Percentiles rank a stretch among this genome's conserved stretches.
phyloP scores from a whole-genome alignment of 1,140 invertebrate species.

The Lepeophtheirus salmonis region DNA sequence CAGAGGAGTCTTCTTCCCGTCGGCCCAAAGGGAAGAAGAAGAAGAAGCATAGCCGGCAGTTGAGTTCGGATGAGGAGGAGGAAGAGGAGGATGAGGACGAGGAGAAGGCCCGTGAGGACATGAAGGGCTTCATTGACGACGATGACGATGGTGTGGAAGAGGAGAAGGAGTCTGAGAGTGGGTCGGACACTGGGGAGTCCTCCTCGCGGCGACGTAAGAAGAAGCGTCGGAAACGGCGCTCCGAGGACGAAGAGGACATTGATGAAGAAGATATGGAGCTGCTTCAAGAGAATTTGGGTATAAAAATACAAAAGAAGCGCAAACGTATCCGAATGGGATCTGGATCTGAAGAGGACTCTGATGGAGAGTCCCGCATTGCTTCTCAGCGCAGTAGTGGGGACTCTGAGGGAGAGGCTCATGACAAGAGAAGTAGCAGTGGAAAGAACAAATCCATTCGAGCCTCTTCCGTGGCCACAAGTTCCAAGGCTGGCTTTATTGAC shows the following conservation, averaged over 20 bases:
- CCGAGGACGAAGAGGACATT: constrained; percentile 21
- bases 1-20: constrained; percentile 1
- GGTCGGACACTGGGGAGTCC: not conserved
- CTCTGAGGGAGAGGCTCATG: constrained; percentile 13
- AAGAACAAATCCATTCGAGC: not conserved
- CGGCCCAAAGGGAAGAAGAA: not conserved
- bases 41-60: constrained; percentile 7
- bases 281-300: constrained; percentile 91
- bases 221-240: constrained; percentile 20
- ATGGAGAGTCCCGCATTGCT: not conserved
- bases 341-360: constrained; percentile 21
- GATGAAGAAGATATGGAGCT: constrained; percentile 41
- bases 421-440: not conserved
- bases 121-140: constrained; percentile 17
- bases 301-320: constrained; percentile 51
- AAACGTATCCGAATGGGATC: constrained; percentile 20
- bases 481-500: constrained; percentile 21
- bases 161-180: constrained; percentile 16
- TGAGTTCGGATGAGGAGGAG: constrained; percentile 18
- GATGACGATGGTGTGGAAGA: constrained; percentile 19
- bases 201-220: constrained; percentile 17
- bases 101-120: constrained; percentile 19
- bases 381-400: constrained; percentile 20
- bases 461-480: constrained; percentile 17
- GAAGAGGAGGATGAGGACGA: constrained; percentile 20